Evolutionary conservation across 2,888 invertebrate species (phyloP).

Genomic region (Acanthococcus lagerstroemiae): DNA sequence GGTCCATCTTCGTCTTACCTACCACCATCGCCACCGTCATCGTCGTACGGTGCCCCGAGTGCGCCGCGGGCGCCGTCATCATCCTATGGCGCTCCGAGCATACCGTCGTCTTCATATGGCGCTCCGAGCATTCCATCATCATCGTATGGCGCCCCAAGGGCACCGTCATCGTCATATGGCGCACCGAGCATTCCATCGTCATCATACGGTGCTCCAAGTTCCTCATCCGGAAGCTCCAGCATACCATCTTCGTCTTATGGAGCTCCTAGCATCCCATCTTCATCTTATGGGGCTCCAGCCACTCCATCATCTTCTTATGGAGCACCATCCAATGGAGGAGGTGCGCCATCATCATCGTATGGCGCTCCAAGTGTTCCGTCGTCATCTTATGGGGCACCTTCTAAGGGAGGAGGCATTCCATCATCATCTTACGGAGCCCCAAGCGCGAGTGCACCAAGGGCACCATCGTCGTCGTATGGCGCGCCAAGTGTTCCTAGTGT

Average conservation of each 20-base stretch:
- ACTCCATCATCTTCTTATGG: conserved; percentile 28
- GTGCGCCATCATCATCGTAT: conserved; percentile 35
- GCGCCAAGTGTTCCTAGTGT: conserved; percentile 18
- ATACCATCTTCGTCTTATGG: conserved; percentile 14
- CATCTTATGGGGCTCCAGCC: conserved; percentile 30
- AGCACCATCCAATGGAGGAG: conserved; percentile 37
- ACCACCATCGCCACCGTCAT: conserved; percentile 31
- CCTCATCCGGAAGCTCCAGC: conserved; percentile 12
- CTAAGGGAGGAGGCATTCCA: no score
- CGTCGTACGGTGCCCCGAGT: conserved; percentile 32
- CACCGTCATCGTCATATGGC: conserved; percentile 34
- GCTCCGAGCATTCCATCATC: conserved; percentile 21
- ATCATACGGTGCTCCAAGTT: conserved; percentile 21
- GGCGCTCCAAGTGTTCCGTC: conserved; percentile 23
- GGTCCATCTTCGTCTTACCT: conserved; percentile 20
- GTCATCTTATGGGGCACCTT: neutral
- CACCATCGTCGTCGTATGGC: conserved; percentile 19
- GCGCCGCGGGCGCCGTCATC: conserved; percentile 39
- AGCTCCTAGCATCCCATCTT: conserved; percentile 24
- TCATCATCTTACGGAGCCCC: conserved; percentile 30
- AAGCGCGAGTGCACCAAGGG: neutral
- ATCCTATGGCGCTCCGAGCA: conserved; percentile 35
- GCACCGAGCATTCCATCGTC: conserved; percentile 3
- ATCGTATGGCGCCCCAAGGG: conserved; percentile 33
- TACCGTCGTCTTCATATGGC: conserved; percentile 24